A percentile compares a stretch with the other conserved stretches of the same genome.
phyloP scores from a whole-genome alignment of 2,888 invertebrate species.

The Spodoptera littoralis region DNA sequence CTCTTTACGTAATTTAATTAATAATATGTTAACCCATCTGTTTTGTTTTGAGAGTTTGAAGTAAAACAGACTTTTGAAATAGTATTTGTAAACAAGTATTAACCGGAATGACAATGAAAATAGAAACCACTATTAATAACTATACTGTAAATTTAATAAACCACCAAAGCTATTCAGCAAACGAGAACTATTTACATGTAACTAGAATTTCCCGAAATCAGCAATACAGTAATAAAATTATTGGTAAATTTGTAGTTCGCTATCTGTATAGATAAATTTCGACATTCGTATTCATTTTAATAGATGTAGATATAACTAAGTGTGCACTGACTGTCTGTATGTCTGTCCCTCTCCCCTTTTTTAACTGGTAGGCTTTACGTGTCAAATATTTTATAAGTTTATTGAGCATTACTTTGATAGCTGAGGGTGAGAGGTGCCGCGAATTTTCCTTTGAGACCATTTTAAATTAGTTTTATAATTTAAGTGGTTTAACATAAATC shows the following conservation, averaged over 20 bases:
- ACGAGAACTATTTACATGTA: no score
- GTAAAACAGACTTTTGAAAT: no score
- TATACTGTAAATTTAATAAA: no score
- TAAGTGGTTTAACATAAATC: constrained; percentile 50
- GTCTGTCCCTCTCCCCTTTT: constrained; percentile 43
- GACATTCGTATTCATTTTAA: neutral
- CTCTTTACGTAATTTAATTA: no score
- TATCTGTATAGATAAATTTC: constrained; percentile 13
- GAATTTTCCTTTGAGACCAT: constrained; percentile 39
- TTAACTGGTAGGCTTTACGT: constrained; percentile 51
- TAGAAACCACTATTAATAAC: no score
- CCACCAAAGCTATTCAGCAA: no score
- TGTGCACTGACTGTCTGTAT: constrained; percentile 27
- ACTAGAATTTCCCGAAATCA: no score
- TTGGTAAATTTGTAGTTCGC: constrained; percentile 10
- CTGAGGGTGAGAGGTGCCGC: constrained; percentile 46
- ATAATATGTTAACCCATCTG: no score
- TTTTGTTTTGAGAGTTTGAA: no score
- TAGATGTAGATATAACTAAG: neutral
- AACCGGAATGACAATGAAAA: no score
- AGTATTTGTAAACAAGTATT: no score
- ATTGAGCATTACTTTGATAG: constrained; percentile 45
- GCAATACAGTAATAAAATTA: no score
- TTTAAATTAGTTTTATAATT: constrained; percentile 50
- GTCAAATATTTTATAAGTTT: constrained; percentile 62